These are phyloP conservation scores for Empis livida DNA, from an alignment of 2,888 invertebrate species.

Conservation along the genomic window DNA sequence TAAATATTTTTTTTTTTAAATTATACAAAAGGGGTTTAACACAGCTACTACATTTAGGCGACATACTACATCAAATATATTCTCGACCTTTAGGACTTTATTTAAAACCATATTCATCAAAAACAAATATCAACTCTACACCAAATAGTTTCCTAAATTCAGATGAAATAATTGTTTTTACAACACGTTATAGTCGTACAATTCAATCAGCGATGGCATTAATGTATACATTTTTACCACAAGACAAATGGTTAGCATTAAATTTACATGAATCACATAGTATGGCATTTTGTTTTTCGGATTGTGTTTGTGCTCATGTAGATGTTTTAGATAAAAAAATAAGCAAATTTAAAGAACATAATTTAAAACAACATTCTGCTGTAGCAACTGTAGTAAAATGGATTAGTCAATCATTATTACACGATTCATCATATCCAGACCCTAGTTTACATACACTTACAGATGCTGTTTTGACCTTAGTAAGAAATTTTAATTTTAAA, in stretches of 20 bases:
- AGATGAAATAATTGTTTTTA: slow-evolving; percentile 55
- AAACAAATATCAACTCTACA: slow-evolving; percentile 22
- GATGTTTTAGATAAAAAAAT: slow-evolving; percentile 39
- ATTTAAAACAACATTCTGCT: slow-evolving; percentile 60
- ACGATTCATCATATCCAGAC: slow-evolving; percentile 37
- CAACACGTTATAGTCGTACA: slow-evolving; percentile 77
- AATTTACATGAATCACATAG: slow-evolving; percentile 64
- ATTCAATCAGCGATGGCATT: slow-evolving; percentile 81
- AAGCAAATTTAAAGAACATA: slow-evolving; percentile 43
- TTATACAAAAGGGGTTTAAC: slow-evolving; percentile 47
- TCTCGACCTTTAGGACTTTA: slow-evolving; percentile 33
- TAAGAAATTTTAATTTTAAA: slow-evolving; percentile 21
- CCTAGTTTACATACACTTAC: slow-evolving; percentile 39
- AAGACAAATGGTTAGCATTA: slow-evolving; percentile 51
- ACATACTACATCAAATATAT: slow-evolving; percentile 47
- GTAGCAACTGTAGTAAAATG: slow-evolving; percentile 56
- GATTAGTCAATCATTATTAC: slow-evolving; percentile 48
- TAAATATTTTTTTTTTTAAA: background rate
- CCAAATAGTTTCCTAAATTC: slow-evolving; percentile 32
- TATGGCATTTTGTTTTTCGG: slow-evolving; percentile 71
- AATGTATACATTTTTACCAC: slow-evolving; percentile 55
- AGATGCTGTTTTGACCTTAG: slow-evolving; percentile 71
- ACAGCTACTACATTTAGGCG: slow-evolving; percentile 71
- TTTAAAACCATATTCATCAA: slow-evolving; percentile 19
- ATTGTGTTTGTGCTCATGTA: slow-evolving; percentile 59